Base-by-base conservation (phyloP, 1,140 invertebrate genomes). In the Musca domestica region DNA sequence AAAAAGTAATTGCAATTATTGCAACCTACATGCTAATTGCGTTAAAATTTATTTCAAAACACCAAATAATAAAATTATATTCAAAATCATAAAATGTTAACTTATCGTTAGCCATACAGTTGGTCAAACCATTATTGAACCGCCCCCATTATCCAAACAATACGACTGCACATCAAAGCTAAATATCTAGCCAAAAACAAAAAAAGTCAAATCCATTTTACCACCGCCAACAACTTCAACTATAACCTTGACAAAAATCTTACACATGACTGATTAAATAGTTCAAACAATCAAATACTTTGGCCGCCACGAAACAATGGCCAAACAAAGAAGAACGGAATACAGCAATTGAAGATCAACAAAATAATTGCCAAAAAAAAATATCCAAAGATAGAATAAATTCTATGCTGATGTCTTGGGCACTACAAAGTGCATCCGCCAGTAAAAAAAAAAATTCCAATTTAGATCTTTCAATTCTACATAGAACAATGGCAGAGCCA, bases 181-280 rank as follows among this genome's bases (percentile, higher is more conserved):
- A 30, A 30, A 4, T 9, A 30, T 30, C 27, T 30, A 30, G 27
- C 27, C 27, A 30, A 30, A 30, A 30, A 9, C 27, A 30, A 30
- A 30, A 30, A 9, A 30, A 30, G 27, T 30, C 27, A 4, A 30
- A 4, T 30, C 27, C 12, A 12, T 10, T 41, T 2, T 41, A 41
- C 34, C 34, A 5, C 10, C 5, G 12, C 34, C 34, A 5, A 2
- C 5, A 2, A 41, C 56, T 9, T 41, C 34, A 73, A 74, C 72
- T 74, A 71, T 79, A 78, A 78, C 77, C 77, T 79, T 78, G 77
- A 79, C 75, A 78, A 79, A 77, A 79, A 79, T 79, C 75, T 71
- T 78, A 79, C 76, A 79, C 75, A 74, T 78, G 76, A 79, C 75
- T 77, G 77, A 77, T 76, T 79, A 78, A 78, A 77, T 79, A 79